phyloP scores from a whole-genome alignment of 2,113 vertebrate species.

The Chlorodrepanis virens region DNA sequence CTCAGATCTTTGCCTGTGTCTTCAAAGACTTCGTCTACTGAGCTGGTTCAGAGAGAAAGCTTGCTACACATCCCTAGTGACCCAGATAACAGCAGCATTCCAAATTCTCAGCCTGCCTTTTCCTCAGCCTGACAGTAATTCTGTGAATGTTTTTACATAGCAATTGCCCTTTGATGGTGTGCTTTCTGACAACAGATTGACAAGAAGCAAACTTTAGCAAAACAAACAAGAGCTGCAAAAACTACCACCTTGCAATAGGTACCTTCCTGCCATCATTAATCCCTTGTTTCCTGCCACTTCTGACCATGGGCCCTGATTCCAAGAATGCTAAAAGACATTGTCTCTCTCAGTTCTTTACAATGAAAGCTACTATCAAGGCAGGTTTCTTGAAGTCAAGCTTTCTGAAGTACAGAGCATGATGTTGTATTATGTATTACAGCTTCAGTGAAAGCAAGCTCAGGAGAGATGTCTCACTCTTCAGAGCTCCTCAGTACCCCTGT shows the following conservation, averaged over 20 bases:
- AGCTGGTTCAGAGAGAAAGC: not conserved
- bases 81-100: conserved; percentile 7
- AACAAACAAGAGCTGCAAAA: not conserved
- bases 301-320: too few relatives aligned
- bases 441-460: not conserved
- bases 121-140: not conserved
- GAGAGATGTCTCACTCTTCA: not conserved
- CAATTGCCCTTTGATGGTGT: conserved; percentile 9
- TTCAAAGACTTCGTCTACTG: conserved; percentile 26
- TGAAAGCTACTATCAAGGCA: not conserved
- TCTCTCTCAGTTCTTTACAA: not conserved
- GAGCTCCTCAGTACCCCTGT: not conserved
- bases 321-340: not conserved
- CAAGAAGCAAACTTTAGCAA: not conserved
- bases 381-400: not conserved
- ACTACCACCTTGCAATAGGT: not conserved
- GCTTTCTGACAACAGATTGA: not conserved
- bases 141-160: not conserved
- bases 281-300: not conserved
- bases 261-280: not conserved
- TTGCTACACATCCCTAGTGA: conserved; percentile 4
- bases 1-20: not conserved
- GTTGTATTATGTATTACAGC: not conserved
- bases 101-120: not conserved
- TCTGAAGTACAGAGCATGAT: not conserved